Evolutionary conservation across 2,888 invertebrate genomes (phyloP), one percentile per base, ranked within the genome.

Genomic region (Micropterix aruncella): DNA sequence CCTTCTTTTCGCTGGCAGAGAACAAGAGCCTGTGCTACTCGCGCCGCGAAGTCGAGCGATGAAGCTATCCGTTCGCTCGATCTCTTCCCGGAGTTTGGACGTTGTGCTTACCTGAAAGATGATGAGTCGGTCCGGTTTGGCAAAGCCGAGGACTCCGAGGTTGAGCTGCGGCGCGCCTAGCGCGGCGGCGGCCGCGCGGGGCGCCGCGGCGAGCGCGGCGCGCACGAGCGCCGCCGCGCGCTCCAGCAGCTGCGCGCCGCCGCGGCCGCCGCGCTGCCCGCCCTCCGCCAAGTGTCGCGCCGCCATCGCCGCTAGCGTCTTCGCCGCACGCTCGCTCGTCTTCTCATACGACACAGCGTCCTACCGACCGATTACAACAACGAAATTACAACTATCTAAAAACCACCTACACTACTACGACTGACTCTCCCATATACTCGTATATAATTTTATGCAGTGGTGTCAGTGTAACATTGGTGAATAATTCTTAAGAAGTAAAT

Each of bases 111-210:
- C 36, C 60, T 38, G 69, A 52, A 68, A 69, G 51, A 69, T 59
- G 48, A 67, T 59, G 42, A 66, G 64, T 44, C 59, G 57, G 43
- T 62, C 57, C 37, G 65, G 60, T 46, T 66, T 59, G 52, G 63
- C 57, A 46, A 74, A 59, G 42, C 56, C 56, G 9, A 56, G 60
- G 18, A 73, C 63, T 45, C 69, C 65, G 12, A 71, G 65, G 48
- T 73, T 66, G 15, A 74, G 60, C 44, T 70, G 66, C 7, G 73
- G 71, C 4, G 74, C 66, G 44, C 70, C 70, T 7, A 70, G 62
- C 0, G 70, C 71, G 16, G 70, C 65, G 44, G 71, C 70, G 19
- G 66, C 64, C 37, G 52, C 42, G 27, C 44, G 41, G 41, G 66
- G 66, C 2, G 68, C 59, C 3, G 69, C 65, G 1, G 57, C 54